Percentiles rank a stretch among this genome's conserved stretches.
Evolutionary conservation across 2,888 invertebrate genomes (phyloP).

Genomic region (Blera fallax): DNA sequence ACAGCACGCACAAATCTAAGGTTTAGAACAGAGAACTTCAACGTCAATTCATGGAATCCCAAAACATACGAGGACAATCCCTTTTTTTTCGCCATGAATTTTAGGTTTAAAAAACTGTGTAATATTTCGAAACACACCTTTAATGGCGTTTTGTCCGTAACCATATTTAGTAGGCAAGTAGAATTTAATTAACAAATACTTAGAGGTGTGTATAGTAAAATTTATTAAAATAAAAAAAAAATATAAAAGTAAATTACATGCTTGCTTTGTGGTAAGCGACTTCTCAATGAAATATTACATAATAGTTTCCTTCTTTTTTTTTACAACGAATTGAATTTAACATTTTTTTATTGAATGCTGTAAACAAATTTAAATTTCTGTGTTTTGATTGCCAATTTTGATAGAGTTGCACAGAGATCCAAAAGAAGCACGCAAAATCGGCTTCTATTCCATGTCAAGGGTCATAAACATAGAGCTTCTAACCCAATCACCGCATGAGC

Average conservation of each 20-base stretch:
- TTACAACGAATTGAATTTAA: slow-evolving; percentile 16
- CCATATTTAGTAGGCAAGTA: background rate
- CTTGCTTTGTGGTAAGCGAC: slow-evolving; percentile 48
- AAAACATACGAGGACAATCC: too few relatives aligned
- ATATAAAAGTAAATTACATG: slow-evolving; percentile 60
- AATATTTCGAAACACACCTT: background rate
- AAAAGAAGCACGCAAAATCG: slow-evolving; percentile 59
- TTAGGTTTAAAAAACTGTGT: too few relatives aligned
- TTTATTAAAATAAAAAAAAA: slow-evolving; percentile 52
- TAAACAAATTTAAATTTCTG: slow-evolving; percentile 27
- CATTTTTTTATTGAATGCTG: slow-evolving; percentile 28
- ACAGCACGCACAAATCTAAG: too few relatives aligned
- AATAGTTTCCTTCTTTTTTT: slow-evolving; percentile 21
- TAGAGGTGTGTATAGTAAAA: slow-evolving; percentile 40
- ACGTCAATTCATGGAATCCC: too few relatives aligned
- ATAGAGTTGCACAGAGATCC: slow-evolving; percentile 59
- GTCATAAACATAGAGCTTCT: slow-evolving; percentile 54
- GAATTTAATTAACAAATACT: slow-evolving; percentile 47
- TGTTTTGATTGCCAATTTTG: slow-evolving; percentile 48
- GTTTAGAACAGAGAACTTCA: too few relatives aligned
- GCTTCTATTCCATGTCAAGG: slow-evolving; percentile 57
- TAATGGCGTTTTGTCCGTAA: background rate
- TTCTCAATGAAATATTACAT: slow-evolving; percentile 53
- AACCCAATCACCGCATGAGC: slow-evolving; percentile 59
- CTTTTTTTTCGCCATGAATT: too few relatives aligned